Evolutionary conservation across 1,140 invertebrate genomes (phyloP).

Genomic region (Antheraea pernyi): DNA sequence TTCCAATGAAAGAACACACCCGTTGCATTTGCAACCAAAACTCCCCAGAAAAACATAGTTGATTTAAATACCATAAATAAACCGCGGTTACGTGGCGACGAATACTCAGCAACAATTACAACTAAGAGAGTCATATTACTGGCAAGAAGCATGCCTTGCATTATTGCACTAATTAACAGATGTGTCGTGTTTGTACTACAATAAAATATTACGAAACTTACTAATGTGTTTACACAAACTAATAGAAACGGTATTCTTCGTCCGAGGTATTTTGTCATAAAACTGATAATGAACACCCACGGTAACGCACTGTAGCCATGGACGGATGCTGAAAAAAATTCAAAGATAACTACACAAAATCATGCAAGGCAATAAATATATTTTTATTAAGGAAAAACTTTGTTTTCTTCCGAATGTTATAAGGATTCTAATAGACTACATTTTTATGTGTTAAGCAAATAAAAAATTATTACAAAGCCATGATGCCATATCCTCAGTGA

Average conservation of each 20-base stretch:
- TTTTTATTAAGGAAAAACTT: no score
- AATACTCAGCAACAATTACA: conserved; percentile 39
- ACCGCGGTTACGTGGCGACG: conserved; percentile 36
- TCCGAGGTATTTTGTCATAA: no score
- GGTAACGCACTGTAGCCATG: conserved; percentile 15
- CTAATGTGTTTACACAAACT: conserved; percentile 14
- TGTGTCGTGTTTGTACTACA: no score
- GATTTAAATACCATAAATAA: conserved; percentile 41
- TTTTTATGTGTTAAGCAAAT: no score
- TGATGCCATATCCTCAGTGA: conserved; percentile 26
- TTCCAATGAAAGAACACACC: no score
- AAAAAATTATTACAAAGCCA: conserved; percentile 16
- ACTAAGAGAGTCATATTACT: conserved; percentile 23
- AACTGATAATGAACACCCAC: conserved; percentile 18
- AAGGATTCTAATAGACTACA: no score
- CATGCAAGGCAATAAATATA: no score
- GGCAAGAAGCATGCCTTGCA: conserved; percentile 6
- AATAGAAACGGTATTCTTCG: conserved; percentile 26
- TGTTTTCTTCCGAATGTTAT: no score
- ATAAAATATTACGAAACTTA: conserved; percentile 15
- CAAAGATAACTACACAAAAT: no score
- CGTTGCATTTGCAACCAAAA: conserved; percentile 30
- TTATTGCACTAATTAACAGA: no score
- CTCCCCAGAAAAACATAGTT: conserved; percentile 36
- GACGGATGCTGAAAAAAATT: conserved; percentile 32